Conservation (phyloP, 1,140 invertebrate genomes). For the Drosophila sulfurigaster region DNA sequence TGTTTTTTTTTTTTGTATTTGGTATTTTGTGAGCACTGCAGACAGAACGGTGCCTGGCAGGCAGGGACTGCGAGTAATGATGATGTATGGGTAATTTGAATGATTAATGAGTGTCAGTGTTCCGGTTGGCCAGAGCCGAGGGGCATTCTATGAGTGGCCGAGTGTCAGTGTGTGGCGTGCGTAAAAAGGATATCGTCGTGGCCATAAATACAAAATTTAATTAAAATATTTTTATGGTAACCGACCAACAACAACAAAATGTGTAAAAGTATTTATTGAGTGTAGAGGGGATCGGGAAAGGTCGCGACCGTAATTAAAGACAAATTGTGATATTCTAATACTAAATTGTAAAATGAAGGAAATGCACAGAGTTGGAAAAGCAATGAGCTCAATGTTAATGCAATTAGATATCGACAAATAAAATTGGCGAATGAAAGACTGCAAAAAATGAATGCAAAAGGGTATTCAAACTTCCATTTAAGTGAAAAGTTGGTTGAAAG, state of each 20-base stretch:
- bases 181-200: slow-evolving; percentile 63
- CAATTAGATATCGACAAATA: not conserved
- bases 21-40: slow-evolving; percentile 40
- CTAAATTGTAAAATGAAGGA: not conserved
- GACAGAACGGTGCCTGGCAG: slow-evolving; percentile 66
- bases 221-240: slow-evolving; percentile 81
- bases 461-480: not conserved
- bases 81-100: slow-evolving; percentile 82
- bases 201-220: slow-evolving; percentile 72
- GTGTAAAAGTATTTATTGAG: slow-evolving; percentile 48
- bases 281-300: slow-evolving; percentile 16
- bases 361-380: not conserved
- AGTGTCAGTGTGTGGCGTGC: slow-evolving; percentile 36
- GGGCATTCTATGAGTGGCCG: slow-evolving; percentile 2
- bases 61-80: slow-evolving; percentile 67
- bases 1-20: slow-evolving; percentile 26
- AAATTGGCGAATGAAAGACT: not conserved
- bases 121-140: slow-evolving; percentile 66
- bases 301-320: slow-evolving; percentile 24
- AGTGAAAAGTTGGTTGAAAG: slow-evolving; percentile 1
- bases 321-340: slow-evolving; percentile 35
- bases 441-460: not conserved
- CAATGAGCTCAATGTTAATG: not conserved
- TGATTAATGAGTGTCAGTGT: slow-evolving; percentile 79
- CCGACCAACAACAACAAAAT: slow-evolving; percentile 44